A percentile compares a stretch with the other conserved stretches of the same genome.
These are phyloP conservation scores for Agrilus cyanescens DNA, from an alignment of 2,888 invertebrate genomes.

Conservation along the genomic window DNA sequence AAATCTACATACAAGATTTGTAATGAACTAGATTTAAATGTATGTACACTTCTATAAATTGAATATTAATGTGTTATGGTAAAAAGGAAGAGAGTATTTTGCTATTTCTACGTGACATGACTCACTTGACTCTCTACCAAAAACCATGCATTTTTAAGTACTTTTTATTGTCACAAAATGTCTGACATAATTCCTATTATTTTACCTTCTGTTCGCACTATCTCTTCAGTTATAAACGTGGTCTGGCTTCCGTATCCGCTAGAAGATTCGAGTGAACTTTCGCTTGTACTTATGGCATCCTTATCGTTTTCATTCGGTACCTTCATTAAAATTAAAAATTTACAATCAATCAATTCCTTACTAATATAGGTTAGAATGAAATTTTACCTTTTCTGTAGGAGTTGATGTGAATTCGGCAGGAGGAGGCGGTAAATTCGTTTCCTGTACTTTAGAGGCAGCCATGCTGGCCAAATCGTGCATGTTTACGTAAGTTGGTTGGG, in stretches of 20 bases:
- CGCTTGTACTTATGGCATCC: slow-evolving; percentile 55
- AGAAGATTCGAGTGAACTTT: slow-evolving; percentile 63
- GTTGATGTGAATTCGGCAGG: slow-evolving; percentile 35
- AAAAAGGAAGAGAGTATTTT: no score
- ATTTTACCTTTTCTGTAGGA: slow-evolving; percentile 40
- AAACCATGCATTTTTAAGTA: no score
- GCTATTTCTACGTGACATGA: no score
- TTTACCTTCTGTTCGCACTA: slow-evolving; percentile 32
- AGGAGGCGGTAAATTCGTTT: slow-evolving; percentile 46
- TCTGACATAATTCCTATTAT: no score
- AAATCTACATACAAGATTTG: no score
- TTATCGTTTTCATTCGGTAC: slow-evolving; percentile 32
- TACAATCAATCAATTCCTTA: not conserved
- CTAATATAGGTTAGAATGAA: not conserved
- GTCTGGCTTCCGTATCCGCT: slow-evolving; percentile 70
- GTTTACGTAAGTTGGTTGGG: slow-evolving; percentile 79
- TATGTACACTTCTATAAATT: no score
- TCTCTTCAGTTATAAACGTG: slow-evolving; percentile 50
- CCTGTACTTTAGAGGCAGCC: slow-evolving; percentile 63
- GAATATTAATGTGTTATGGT: no score
- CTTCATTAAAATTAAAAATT: slow-evolving; percentile 7
- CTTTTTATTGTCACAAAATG: no score
- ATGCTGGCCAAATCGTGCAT: slow-evolving; percentile 80
- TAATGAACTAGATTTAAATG: no score
- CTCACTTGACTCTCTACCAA: no score